phyloP scores from a whole-genome alignment of 35 echinoderm and acorn worm genomes.

The Hemicentrotus pulcherrimus region DNA sequence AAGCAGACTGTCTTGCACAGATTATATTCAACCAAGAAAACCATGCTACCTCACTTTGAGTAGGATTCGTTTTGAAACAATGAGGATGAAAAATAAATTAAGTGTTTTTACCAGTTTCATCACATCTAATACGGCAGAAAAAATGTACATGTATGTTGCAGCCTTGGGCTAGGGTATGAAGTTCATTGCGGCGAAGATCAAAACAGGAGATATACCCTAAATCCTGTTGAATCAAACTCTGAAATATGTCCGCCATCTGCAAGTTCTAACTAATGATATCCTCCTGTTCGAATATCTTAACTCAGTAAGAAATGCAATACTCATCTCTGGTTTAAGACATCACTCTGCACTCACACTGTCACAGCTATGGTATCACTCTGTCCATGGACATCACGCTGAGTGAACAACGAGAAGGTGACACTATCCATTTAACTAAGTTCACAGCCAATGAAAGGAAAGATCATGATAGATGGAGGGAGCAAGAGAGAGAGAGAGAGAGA shows the following conservation, averaged over 20 bases:
- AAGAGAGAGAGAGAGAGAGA: too few relatives aligned
- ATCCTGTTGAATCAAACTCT: background rate
- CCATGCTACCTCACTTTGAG: background rate
- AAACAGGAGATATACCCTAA: background rate
- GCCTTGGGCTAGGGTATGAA: too few relatives aligned
- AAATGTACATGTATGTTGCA: background rate
- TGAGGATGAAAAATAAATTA: background rate
- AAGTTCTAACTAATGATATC: background rate
- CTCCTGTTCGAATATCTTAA: background rate
- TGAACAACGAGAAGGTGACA: background rate
- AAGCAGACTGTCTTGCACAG: too few relatives aligned
- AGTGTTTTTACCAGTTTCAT: background rate
- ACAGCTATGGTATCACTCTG: conserved; percentile 10
- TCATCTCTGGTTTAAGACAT: background rate
- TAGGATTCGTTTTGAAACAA: background rate
- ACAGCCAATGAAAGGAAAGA: background rate
- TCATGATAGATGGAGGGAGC: too few relatives aligned
- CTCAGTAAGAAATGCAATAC: background rate
- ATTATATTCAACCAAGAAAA: background rate
- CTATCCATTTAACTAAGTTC: background rate
- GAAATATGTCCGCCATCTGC: background rate
- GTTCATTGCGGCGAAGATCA: background rate
- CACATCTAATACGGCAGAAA: background rate
- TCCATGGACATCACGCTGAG: background rate
- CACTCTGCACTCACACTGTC: background rate